Evolutionary conservation across 2,797 vertebrate species (phyloP).

Genomic region (Onychomys torridus): DNA sequence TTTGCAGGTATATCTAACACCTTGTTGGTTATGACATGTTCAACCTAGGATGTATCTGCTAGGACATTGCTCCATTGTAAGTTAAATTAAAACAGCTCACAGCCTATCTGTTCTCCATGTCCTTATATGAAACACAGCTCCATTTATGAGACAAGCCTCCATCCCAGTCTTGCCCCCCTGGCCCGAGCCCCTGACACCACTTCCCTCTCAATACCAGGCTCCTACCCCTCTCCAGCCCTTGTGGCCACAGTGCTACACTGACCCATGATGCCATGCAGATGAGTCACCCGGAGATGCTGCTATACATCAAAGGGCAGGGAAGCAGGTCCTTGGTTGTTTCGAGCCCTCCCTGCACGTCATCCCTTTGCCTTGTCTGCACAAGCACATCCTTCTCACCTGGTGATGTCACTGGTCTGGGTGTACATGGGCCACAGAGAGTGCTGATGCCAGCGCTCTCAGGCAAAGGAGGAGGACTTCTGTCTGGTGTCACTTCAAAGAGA

Average conservation of each 20-base stretch:
- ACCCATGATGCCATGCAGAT: neutral
- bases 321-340: neutral
- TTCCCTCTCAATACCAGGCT: neutral
- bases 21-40: neutral
- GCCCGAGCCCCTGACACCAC: neutral
- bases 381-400: neutral
- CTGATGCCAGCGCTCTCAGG: neutral
- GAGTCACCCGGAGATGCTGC: slow-evolving; percentile 41
- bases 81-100: neutral
- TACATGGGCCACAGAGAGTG: neutral
- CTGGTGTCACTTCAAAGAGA: slow-evolving; percentile 5
- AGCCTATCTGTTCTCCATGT: neutral
- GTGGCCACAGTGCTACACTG: neutral
- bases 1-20: neutral
- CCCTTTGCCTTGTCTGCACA: slow-evolving; percentile 6
- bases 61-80: neutral
- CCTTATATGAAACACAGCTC: neutral
- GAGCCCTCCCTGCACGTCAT: slow-evolving; percentile 24
- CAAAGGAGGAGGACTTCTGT: neutral
- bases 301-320: neutral
- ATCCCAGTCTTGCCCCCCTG: neutral
- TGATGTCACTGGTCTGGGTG: slow-evolving; percentile 52
- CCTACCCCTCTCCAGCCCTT: neutral
- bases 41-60: neutral
- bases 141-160: too few relatives aligned